Percentiles rank a stretch among this genome's conserved stretches.
These are phyloP conservation scores for Crotophaga sulcirostris DNA, from an alignment of 2,113 vertebrate genomes.

Conservation along the genomic window DNA sequence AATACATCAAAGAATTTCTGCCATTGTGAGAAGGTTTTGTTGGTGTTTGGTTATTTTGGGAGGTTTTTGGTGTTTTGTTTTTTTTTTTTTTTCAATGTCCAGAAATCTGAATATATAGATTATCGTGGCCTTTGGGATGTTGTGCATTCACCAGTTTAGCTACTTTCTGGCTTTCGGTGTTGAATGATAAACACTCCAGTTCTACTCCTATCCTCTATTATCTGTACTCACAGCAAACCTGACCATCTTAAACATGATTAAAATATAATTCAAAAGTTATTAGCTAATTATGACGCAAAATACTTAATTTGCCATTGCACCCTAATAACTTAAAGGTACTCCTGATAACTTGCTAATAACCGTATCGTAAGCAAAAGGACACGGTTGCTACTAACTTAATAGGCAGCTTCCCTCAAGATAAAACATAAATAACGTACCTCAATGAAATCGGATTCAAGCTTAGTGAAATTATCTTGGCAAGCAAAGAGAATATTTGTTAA, in stretches of 20 bases:
- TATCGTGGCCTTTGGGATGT: constrained; percentile 30
- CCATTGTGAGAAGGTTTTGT: neutral
- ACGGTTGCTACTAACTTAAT: constrained; percentile 58
- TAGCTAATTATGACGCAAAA: constrained; percentile 64
- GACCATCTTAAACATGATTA: constrained; percentile 58
- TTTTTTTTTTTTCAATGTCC: neutral
- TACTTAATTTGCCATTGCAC: constrained; percentile 66
- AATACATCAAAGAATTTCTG: constrained; percentile 21
- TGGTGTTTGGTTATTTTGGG: neutral
- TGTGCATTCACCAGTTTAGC: neutral
- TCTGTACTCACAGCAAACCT: constrained; percentile 52
- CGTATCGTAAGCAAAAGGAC: constrained; percentile 57
- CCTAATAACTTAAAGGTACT: constrained; percentile 64
- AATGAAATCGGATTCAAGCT: constrained; percentile 65
- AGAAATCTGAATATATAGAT: neutral
- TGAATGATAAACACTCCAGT: neutral
- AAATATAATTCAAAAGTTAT: constrained; percentile 45
- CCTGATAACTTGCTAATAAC: constrained; percentile 57
- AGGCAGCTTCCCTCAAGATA: constrained; percentile 67
- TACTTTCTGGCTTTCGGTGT: constrained; percentile 41
- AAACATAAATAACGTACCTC: constrained; percentile 58
- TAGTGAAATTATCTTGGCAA: constrained; percentile 69
- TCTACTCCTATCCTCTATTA: constrained; percentile 29
- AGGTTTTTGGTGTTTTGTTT: neutral
- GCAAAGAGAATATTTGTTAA: constrained; percentile 59